These are phyloP conservation scores for Atta texana DNA, from an alignment of 1,140 invertebrate species.

Conservation along the genomic window DNA sequence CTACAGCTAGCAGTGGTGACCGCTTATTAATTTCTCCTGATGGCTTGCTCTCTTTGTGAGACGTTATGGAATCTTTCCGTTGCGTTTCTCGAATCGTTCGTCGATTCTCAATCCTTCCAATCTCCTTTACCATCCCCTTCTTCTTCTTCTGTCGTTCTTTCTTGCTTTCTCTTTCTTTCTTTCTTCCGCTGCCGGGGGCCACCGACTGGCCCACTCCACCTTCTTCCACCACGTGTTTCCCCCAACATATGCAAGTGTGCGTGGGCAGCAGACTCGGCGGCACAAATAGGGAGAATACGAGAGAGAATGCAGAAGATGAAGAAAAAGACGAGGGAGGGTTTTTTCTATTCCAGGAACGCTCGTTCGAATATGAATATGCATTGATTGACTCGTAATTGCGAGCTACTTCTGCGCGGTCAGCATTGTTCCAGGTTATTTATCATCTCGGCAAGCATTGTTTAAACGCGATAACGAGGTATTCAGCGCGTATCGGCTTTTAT, in stretches of 20 bases:
- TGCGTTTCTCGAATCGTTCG: conserved; percentile 75
- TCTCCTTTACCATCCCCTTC: conserved; percentile 41
- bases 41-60: conserved; percentile 73
- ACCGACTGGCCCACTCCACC: conserved; percentile 42
- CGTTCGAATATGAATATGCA: conserved; percentile 77
- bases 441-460: conserved; percentile 69
- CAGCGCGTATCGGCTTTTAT: conserved; percentile 57
- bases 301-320: conserved; percentile 58
- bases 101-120: conserved; percentile 70
- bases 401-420: conserved; percentile 67
- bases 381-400: conserved; percentile 78
- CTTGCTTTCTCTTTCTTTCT: neutral
- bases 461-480: conserved; percentile 74
- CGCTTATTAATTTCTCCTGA: conserved; percentile 74
- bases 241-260: conserved; percentile 51
- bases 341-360: conserved; percentile 77
- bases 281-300: conserved; percentile 51
- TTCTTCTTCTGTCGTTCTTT: conserved; percentile 17
- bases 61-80: conserved; percentile 75
- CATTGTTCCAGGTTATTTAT: conserved; percentile 76
- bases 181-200: conserved; percentile 24
- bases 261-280: conserved; percentile 65
- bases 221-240: conserved; percentile 19
- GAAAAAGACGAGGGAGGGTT: conserved; percentile 61
- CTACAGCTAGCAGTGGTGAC: conserved; percentile 49